Conservation (phyloP, 2,797 vertebrate genomes). For the Eleutherodactylus coqui region DNA sequence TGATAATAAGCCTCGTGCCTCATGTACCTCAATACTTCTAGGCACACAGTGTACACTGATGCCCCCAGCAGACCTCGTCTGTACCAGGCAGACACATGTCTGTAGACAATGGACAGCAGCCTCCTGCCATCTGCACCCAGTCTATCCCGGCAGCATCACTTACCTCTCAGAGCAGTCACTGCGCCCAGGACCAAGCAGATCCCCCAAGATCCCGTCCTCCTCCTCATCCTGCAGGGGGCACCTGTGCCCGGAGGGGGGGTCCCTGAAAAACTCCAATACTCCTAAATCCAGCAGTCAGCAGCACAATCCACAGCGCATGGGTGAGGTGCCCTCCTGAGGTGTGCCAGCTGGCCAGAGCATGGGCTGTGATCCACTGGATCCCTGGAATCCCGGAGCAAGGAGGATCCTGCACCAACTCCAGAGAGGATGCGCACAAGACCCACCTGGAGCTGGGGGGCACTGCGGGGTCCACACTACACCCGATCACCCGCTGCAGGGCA, state of each 20-base stretch:
- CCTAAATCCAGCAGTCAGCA: slow-evolving; percentile 38
- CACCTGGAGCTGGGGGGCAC: background rate
- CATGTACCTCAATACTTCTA: no score
- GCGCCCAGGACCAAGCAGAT: slow-evolving; percentile 46
- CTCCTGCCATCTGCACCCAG: background rate
- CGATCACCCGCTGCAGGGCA: slow-evolving; percentile 23
- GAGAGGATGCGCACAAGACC: slow-evolving; percentile 28
- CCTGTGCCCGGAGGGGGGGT: slow-evolving; percentile 16
- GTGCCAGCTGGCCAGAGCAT: background rate
- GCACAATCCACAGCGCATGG: slow-evolving; percentile 40
- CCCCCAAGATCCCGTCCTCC: slow-evolving; percentile 45
- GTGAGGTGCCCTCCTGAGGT: background rate
- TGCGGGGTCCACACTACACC: slow-evolving; percentile 7
- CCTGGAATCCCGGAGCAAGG: slow-evolving; percentile 22
- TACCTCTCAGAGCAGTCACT: slow-evolving; percentile 36
- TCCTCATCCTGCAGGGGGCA: slow-evolving; percentile 57
- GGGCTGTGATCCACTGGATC: slow-evolving; percentile 25
- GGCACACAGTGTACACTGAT: no score
- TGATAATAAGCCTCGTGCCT: no score
- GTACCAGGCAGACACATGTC: background rate
- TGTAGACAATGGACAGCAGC: background rate
- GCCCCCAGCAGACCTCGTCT: background rate
- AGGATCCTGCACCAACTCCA: slow-evolving; percentile 38
- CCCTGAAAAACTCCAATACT: background rate
- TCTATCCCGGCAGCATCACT: background rate